Evolutionary conservation across 2,113 vertebrate genomes (phyloP), one percentile per base, ranked within the genome.

Genomic region (Corvus cornix): DNA sequence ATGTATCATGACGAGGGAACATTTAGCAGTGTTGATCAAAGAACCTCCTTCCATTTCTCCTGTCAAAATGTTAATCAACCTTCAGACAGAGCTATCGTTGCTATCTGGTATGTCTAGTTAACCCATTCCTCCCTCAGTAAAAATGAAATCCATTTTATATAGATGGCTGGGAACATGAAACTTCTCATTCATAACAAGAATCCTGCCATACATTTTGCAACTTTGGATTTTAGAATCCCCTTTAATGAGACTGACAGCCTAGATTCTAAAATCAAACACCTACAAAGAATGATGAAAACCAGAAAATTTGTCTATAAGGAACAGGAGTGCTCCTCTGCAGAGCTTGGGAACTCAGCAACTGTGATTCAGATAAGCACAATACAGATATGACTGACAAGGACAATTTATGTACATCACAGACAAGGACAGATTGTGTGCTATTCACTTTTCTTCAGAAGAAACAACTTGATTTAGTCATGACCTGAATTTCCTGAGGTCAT

Each of bases 401-500:
- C 33, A 75, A 68, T 66, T 78, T 39, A 81, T 63, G 30, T 56
- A 75, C 60, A 39, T 16, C 14, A 11, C 31, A 70, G 80, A 74
- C 51, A 87, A 85, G 72, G 75, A 73, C 20, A 90, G 44, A 74
- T 7, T 2, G 5, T 69, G 17, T 74, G 68, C 63, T 89, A 39
- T 77, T 89, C 73, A 44, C 14, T 72, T 90, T 87, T 67, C 28
- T 86, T 77, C 55, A 80, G 15, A 23, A 93, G 58, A 64, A 91
- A 91, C 17, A 80, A 86, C 22, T 59, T 80, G 79, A 84, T 91
- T 90, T 90, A 80, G 59, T 67, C 37, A 76, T 86, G 72, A 90
- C 67, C 79, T 88, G 84, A 94, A 93, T 93, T 88, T 94, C 79
- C 46, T 74, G 59, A 94, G 39, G 16, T 88, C 39, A 88, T 95